Base-by-base conservation (phyloP, 2,888 invertebrate species). In the Athalia circularis region DNA sequence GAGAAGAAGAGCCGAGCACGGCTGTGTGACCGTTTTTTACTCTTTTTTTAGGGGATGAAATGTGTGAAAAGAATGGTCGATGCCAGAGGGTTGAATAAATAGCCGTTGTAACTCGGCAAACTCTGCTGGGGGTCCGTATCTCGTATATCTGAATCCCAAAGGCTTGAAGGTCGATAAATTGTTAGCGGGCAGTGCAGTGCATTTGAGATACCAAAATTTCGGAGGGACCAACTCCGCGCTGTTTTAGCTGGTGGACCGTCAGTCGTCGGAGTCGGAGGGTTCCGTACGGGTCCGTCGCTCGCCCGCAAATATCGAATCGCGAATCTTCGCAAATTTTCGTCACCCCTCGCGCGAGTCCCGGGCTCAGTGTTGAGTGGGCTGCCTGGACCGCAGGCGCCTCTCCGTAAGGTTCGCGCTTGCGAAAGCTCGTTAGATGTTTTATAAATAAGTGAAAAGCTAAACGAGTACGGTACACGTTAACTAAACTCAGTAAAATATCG, bases 261-360 rank as follows among this genome's bases (percentile, higher is more conserved):
- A 80, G 79, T 80, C 78, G 79, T 76, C 79, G 76, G 78, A 80
- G 82, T 78, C 81, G 82, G 79, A 68, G 50, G 78, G 68, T 74
- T 68, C 79, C 72, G 72, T 72, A 59, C 72, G 72, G 72, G 78
- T 81, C 72, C 59, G 77, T 74, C 83, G 82, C 83, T 82, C 77
- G 83, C 83, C 85, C 79, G 82, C 82, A 83, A 85, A 85, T 86
- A 87, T 86, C 85, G 85, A 86, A 85, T 88, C 86, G 87, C 86
- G 87, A 87, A 88, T 88, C 88, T 88, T 87, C 86, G 87, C 86
- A 84, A 86, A 86, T 85, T 87, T 88, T 88, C 87, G 88, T 86
- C 80, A 83, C 83, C 83, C 83, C 85, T 86, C 86, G 86, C 86
- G 82, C 85, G 82, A 81, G 82, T 80, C 76, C 86, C 86, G 86